phyloP scores from a whole-genome alignment of 64 coral and sea anemone species.

The Astreopora myriophthalma region DNA sequence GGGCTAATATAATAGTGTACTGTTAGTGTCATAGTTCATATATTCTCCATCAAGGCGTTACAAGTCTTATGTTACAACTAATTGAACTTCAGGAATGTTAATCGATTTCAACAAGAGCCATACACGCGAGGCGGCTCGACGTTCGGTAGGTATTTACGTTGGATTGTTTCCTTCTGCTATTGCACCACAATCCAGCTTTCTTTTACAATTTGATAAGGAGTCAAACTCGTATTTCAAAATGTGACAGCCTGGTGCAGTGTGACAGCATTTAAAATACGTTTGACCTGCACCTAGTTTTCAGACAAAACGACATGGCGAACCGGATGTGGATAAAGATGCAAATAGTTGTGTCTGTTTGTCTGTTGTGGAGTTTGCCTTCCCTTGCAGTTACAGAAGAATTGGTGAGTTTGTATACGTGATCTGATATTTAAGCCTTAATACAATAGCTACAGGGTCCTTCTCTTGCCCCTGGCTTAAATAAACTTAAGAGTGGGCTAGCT shows the following conservation, averaged over 20 bases:
- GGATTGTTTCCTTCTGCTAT: neutral
- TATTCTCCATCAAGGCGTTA: too few species aligned
- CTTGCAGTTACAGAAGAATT: neutral
- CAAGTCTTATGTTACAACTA: neutral
- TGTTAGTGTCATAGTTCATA: too few species aligned
- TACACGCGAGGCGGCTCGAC: neutral
- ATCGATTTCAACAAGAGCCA: neutral
- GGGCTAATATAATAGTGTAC: too few species aligned
- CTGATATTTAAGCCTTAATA: neutral
- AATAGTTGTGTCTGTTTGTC: neutral
- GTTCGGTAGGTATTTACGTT: neutral
- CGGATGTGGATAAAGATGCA: neutral
- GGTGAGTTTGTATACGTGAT: neutral
- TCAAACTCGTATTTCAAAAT: neutral
- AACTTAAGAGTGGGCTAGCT: too few species aligned
- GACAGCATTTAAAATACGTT: neutral
- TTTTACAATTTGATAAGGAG: neutral
- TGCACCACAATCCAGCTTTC: neutral
- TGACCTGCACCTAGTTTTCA: neutral
- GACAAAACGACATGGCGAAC: neutral
- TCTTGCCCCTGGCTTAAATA: neutral
- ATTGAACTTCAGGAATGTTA: neutral
- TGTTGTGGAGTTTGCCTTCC: slow-evolving; percentile 13
- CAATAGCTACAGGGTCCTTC: neutral
- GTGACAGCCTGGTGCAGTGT: neutral